Evolutionary conservation across 2,113 vertebrate genomes (phyloP).

Genomic region (Rhinolophus sinicus): DNA sequence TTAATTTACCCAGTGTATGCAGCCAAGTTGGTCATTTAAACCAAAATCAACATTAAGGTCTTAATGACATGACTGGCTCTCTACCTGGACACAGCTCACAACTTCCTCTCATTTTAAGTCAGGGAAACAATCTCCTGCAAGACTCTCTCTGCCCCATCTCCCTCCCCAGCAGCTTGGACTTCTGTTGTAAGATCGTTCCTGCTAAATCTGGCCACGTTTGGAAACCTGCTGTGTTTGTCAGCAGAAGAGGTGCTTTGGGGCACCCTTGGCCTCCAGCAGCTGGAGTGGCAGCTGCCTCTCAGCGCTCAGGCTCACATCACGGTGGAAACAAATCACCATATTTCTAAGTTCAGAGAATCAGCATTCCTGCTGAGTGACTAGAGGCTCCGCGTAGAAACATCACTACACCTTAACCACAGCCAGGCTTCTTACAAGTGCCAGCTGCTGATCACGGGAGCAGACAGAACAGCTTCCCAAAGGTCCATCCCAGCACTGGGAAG

Average conservation of each 20-base stretch:
- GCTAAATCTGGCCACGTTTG: neutral
- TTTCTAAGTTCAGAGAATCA: neutral
- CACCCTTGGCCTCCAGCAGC: neutral
- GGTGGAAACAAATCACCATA: neutral
- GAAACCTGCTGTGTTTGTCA: neutral
- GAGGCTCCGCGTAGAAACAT: neutral
- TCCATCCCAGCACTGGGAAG: neutral
- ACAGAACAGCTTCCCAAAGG: neutral
- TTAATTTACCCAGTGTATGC: neutral
- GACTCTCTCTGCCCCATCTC: neutral
- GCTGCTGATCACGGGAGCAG: neutral
- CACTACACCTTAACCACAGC: neutral
- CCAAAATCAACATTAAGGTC: neutral
- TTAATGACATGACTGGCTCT: neutral
- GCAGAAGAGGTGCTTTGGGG: neutral
- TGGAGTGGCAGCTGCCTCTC: neutral
- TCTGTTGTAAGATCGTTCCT: neutral
- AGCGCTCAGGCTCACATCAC: neutral
- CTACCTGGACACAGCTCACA: neutral
- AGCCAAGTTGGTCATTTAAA: slow-evolving; percentile 35
- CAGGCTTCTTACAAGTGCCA: neutral
- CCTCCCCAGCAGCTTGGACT: neutral
- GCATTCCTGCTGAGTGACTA: neutral
- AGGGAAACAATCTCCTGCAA: neutral
- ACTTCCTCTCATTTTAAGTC: neutral